phyloP scores from a whole-genome alignment of 2,888 invertebrate species.

The Drosophila pegasa region DNA sequence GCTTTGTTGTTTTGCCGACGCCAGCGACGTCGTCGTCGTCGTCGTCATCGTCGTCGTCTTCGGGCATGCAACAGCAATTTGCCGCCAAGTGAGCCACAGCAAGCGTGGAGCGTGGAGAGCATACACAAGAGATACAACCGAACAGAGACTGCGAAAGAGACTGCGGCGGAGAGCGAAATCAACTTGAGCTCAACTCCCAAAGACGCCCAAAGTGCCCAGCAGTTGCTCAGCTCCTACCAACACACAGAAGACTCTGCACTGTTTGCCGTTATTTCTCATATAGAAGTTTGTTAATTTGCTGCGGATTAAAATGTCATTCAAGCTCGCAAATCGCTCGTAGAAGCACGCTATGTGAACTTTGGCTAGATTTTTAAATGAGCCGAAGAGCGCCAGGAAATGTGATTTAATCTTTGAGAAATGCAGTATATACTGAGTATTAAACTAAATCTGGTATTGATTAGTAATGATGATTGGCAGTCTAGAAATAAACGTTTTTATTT shows the following conservation, averaged over 20 bases:
- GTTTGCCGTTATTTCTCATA: constrained; percentile 33
- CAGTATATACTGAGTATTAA: too few species aligned
- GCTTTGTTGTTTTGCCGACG: constrained; percentile 83
- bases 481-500: too few species aligned
- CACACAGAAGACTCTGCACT: constrained; percentile 8
- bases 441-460: too few species aligned
- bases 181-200: constrained; percentile 32
- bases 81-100: constrained; percentile 72
- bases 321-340: background rate
- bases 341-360: background rate
- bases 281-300: background rate
- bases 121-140: constrained; percentile 29
- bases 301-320: background rate
- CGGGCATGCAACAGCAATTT: constrained; percentile 77
- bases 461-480: too few species aligned
- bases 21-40: constrained; percentile 53
- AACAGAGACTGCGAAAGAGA: constrained; percentile 15
- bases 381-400: too few species aligned
- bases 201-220: constrained; percentile 24
- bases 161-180: constrained; percentile 19
- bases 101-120: constrained; percentile 57
- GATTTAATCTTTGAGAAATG: too few species aligned
- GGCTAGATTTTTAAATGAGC: background rate
- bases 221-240: background rate
- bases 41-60: constrained; percentile 32